These are phyloP conservation scores for Heliconius eleuchia DNA, from an alignment of 1,140 invertebrate species.

Conservation along the genomic window DNA sequence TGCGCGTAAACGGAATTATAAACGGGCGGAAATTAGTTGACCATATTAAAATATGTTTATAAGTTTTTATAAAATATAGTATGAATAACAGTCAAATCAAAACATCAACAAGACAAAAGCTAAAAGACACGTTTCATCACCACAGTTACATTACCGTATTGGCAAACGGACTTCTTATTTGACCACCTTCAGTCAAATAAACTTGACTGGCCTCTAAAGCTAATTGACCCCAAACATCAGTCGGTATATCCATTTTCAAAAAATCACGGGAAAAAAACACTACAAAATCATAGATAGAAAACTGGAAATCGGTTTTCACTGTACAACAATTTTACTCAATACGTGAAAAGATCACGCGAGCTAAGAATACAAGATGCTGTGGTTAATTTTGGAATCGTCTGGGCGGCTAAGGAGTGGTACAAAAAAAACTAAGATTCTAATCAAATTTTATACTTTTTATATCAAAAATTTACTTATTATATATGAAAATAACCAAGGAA, in stretches of 20 bases:
- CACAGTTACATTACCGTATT: slow-evolving; percentile 85
- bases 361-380: slow-evolving; percentile 70
- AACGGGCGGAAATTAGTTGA: no score
- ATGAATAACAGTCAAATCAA: no score
- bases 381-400: slow-evolving; percentile 77
- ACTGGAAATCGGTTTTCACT: slow-evolving; percentile 28
- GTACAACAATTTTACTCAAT: slow-evolving; percentile 54
- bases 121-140: not conserved
- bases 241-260: slow-evolving; percentile 82
- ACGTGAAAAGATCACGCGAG: slow-evolving; percentile 56
- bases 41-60: no score
- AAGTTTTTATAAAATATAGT: no score
- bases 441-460: slow-evolving; percentile 29
- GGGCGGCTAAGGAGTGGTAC: slow-evolving; percentile 45
- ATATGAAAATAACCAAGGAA: not conserved
- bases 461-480: not conserved
- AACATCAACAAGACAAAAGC: not conserved
- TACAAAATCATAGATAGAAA: slow-evolving; percentile 39
- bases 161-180: slow-evolving; percentile 89
- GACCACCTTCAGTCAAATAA: slow-evolving; percentile 89
- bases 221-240: slow-evolving; percentile 91
- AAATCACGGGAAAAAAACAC: slow-evolving; percentile 46
- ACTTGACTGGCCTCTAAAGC: slow-evolving; percentile 92
- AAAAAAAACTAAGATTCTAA: not conserved
- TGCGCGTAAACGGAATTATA: no score